These are phyloP conservation scores for Zaprionus camerounensis DNA, from an alignment of 1,140 invertebrate genomes.

Conservation along the genomic window DNA sequence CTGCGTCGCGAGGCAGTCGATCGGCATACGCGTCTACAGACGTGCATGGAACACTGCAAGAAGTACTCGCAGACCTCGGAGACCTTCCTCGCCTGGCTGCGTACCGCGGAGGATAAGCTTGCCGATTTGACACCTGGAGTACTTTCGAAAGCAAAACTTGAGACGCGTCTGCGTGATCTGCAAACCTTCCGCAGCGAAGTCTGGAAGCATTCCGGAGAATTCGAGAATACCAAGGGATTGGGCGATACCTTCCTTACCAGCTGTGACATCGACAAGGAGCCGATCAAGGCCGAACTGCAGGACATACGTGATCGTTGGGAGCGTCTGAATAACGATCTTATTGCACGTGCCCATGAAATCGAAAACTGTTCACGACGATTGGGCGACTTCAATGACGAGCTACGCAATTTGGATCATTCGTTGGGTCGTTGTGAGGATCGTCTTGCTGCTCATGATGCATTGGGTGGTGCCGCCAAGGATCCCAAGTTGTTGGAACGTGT, in stretches of 20 bases:
- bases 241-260: conserved; percentile 94
- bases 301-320: conserved; percentile 95
- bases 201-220: conserved; percentile 95
- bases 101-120: conserved; percentile 93
- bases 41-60: conserved; percentile 95
- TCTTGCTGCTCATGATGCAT: conserved; percentile 91
- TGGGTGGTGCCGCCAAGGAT: conserved; percentile 91
- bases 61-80: conserved; percentile 95
- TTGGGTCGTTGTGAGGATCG: conserved; percentile 95
- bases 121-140: conserved; percentile 91
- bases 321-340: conserved; percentile 92
- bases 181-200: conserved; percentile 96
- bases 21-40: conserved; percentile 93
- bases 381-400: conserved; percentile 93
- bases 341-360: conserved; percentile 89
- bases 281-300: conserved; percentile 92
- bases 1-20: conserved; percentile 93
- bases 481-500: conserved; percentile 93
- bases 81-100: conserved; percentile 94
- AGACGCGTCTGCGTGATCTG: conserved; percentile 95
- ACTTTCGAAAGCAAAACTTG: conserved; percentile 93
- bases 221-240: conserved; percentile 92
- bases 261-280: conserved; percentile 95
- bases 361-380: conserved; percentile 94
- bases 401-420: conserved; percentile 92